Conservation (phyloP, 2,888 invertebrate genomes). For the Dicycla oo region DNA sequence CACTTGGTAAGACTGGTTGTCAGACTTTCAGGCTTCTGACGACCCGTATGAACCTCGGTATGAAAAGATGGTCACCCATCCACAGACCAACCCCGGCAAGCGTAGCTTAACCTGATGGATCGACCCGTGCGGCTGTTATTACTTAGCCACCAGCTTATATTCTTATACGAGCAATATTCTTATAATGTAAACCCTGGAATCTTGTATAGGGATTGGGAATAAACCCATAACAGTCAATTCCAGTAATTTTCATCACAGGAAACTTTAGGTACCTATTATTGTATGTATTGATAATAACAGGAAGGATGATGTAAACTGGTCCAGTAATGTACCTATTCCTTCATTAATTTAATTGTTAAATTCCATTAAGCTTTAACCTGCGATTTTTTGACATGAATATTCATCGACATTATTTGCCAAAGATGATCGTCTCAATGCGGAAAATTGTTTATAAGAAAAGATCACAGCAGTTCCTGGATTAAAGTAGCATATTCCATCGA, state of each 20-base stretch:
- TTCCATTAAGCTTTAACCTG: conserved; percentile 4
- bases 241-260: conserved; percentile 2
- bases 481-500: neutral
- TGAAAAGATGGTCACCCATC: no score
- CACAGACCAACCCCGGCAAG: no score
- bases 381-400: no score
- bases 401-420: neutral
- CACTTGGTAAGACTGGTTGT: no score
- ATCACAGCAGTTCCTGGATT: neutral
- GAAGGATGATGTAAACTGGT: conserved; percentile 2
- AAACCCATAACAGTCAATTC: conserved; percentile 20
- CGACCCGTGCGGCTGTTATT: no score
- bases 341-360: conserved; percentile 12
- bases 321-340: conserved; percentile 1
- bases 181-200: neutral
- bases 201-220: neutral
- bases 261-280: neutral
- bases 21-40: no score
- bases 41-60: no score
- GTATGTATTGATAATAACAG: neutral
- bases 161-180: no score
- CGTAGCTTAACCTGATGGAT: no score
- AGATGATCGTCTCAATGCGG: neutral
- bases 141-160: no score
- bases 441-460: neutral